Conservation (phyloP, 2,113 vertebrate species). For the Arenaria interpres region DNA sequence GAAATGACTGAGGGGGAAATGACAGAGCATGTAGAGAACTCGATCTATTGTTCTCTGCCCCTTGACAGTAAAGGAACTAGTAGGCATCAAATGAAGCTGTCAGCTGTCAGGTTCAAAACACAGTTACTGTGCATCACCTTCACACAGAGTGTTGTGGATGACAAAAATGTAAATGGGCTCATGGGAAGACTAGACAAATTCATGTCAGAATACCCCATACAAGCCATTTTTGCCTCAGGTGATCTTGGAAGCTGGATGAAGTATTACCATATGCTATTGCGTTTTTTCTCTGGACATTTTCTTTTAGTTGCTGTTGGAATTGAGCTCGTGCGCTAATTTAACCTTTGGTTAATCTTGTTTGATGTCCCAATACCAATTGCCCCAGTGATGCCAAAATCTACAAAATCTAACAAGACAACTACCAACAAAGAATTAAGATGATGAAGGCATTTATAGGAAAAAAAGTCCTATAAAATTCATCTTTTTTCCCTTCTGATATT, state of each 20-base stretch:
- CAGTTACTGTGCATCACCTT: neutral
- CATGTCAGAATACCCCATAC: conserved; percentile 34
- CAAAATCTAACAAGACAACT: neutral
- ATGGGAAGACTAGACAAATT: conserved; percentile 21
- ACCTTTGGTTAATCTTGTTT: neutral
- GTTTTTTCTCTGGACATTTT: neutral
- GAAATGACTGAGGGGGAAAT: conserved; percentile 23
- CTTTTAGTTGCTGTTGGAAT: neutral
- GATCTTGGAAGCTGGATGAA: neutral
- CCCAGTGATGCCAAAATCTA: neutral
- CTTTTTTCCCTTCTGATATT: neutral
- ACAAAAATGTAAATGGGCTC: conserved; percentile 55
- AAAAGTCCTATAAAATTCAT: neutral
- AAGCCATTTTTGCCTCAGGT: conserved; percentile 7
- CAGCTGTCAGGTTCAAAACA: conserved; percentile 52
- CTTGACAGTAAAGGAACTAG: conserved; percentile 9
- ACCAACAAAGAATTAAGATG: neutral
- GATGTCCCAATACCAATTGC: neutral
- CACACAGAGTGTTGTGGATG: neutral
- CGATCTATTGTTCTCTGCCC: conserved; percentile 12
- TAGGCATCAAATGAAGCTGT: conserved; percentile 48
- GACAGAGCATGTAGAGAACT: neutral
- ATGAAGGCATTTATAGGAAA: neutral
- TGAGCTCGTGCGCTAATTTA: neutral
- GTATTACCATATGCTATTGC: neutral